These are phyloP conservation scores for Drosophila azteca DNA, from an alignment of 1,140 invertebrate species.

Conservation along the genomic window DNA sequence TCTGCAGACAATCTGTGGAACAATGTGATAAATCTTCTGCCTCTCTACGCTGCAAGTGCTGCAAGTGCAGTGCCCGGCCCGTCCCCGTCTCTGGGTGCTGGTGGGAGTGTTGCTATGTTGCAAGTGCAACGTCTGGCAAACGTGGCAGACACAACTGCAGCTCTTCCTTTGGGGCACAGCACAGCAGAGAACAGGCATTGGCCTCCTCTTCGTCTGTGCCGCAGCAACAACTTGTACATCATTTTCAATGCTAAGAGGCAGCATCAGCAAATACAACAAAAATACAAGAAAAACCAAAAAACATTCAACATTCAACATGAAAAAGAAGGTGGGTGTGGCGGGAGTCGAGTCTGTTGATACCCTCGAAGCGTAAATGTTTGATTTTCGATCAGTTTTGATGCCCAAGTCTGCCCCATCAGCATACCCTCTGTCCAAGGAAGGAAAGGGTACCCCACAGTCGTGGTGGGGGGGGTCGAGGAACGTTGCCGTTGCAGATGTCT, in stretches of 20 bases:
- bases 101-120: constrained; percentile 61
- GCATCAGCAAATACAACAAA: constrained; percentile 41
- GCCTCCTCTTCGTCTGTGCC: constrained; percentile 28
- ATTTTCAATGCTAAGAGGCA: constrained; percentile 77
- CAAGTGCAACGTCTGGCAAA: too few relatives aligned
- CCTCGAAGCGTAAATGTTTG: too few relatives aligned
- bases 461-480: too few relatives aligned
- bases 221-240: constrained; percentile 80
- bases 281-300: constrained; percentile 11
- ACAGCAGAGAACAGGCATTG: too few relatives aligned
- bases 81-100: constrained; percentile 53
- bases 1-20: constrained; percentile 82
- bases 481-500: constrained; percentile 56
- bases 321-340: too few relatives aligned
- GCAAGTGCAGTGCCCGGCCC: constrained; percentile 50
- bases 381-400: too few relatives aligned
- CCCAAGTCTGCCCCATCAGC: too few relatives aligned
- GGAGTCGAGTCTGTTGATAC: too few relatives aligned
- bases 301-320: constrained; percentile 12
- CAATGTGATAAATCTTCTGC: constrained; percentile 81
- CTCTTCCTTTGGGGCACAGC: too few relatives aligned
- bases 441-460: too few relatives aligned
- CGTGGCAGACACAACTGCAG: too few relatives aligned
- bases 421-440: too few relatives aligned
- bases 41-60: constrained; percentile 48